Evolutionary conservation across 2,888 invertebrate genomes (phyloP).

Genomic region (Hemaris fuciformis): DNA sequence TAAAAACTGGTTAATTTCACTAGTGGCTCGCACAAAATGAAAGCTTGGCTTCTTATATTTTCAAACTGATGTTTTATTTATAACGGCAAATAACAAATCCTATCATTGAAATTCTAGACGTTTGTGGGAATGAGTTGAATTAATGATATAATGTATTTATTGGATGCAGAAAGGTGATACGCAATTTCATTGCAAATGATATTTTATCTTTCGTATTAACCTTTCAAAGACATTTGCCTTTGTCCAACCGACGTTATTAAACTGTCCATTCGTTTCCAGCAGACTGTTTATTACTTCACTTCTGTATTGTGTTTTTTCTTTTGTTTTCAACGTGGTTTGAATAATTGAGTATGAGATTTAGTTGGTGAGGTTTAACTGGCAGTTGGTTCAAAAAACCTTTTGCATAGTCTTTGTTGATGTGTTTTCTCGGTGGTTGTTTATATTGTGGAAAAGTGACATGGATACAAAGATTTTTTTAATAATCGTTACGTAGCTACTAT

Average conservation of each 20-base stretch:
- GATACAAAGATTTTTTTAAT: too few relatives aligned
- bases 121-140: conserved; percentile 65
- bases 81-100: conserved; percentile 62
- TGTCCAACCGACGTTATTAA: background rate
- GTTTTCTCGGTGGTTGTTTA: background rate
- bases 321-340: background rate
- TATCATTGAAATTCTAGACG: conserved; percentile 68
- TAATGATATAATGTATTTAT: conserved; percentile 49
- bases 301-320: background rate
- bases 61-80: conserved; percentile 74
- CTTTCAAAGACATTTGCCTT: conserved; percentile 15
- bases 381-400: background rate
- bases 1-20: conserved; percentile 72
- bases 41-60: conserved; percentile 62
- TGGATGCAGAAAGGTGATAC: background rate
- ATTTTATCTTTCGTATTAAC: background rate
- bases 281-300: background rate
- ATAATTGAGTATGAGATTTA: background rate
- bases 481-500: too few relatives aligned
- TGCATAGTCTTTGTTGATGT: too few relatives aligned
- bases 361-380: background rate
- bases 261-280: background rate
- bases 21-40: conserved; percentile 60
- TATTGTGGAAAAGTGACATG: background rate
- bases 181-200: background rate